These are phyloP conservation scores for Ceyx cyanopectus DNA, from an alignment of 2,113 vertebrate species.

Conservation along the genomic window DNA sequence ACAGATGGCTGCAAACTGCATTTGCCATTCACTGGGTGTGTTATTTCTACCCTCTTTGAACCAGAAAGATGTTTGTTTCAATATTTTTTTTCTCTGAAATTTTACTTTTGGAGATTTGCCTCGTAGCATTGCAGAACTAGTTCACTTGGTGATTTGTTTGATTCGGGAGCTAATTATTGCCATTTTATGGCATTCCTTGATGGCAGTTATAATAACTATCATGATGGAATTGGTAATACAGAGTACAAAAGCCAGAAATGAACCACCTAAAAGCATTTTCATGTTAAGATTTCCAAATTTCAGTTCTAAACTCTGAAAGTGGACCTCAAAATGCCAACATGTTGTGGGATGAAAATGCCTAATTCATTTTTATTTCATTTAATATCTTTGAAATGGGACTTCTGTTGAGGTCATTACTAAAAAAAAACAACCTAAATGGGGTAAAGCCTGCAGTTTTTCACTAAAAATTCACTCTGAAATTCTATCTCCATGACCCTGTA, in stretches of 20 bases:
- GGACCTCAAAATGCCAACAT: neutral
- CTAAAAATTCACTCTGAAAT: neutral
- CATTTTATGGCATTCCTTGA: neutral
- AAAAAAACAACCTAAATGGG: neutral
- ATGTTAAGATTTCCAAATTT: neutral
- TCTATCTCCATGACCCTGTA: neutral
- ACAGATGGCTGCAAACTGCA: conserved; percentile 42
- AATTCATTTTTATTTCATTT: neutral
- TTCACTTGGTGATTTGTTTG: conserved; percentile 27
- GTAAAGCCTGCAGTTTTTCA: neutral
- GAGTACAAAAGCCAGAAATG: neutral
- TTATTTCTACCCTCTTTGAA: conserved; percentile 50
- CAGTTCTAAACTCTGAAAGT: neutral
- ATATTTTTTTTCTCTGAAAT: conserved; percentile 59
- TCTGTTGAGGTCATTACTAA: neutral
- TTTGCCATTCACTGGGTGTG: conserved; percentile 33
- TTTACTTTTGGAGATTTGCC: conserved; percentile 58
- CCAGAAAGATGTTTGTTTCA: conserved; percentile 66
- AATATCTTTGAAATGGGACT: neutral
- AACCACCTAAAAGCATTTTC: neutral
- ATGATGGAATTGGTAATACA: neutral
- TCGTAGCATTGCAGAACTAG: conserved; percentile 13
- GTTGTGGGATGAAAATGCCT: neutral
- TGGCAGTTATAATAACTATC: conserved; percentile 6
- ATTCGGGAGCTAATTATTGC: conserved; percentile 43